phyloP scores from a whole-genome alignment of 2,888 invertebrate species.

The Helicoverpa assulta region DNA sequence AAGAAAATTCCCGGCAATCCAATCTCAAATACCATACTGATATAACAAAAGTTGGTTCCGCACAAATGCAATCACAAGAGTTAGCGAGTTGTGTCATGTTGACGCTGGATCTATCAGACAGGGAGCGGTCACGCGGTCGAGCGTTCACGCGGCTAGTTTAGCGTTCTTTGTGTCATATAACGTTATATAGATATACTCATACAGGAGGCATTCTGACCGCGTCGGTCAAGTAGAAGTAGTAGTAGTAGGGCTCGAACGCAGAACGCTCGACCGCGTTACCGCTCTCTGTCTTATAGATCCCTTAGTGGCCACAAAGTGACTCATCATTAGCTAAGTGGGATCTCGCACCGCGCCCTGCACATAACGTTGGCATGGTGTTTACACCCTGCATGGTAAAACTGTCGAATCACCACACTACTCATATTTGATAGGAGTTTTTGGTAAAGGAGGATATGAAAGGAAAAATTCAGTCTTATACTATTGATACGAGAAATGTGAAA shows the following conservation, averaged over 20 bases:
- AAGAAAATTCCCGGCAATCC: background rate
- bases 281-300: no score
- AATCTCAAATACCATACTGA: background rate
- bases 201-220: no score
- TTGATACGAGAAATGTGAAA: no score
- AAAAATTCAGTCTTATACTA: background rate
- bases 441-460: background rate
- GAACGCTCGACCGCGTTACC: no score
- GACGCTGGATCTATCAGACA: constrained; percentile 1
- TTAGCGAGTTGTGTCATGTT: constrained; percentile 4
- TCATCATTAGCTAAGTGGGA: constrained; percentile 73
- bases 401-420: constrained; percentile 48
- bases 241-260: no score
- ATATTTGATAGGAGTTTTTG: constrained; percentile 17
- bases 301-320: constrained; percentile 56
- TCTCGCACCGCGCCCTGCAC: constrained; percentile 64
- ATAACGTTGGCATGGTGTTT: constrained; percentile 43
- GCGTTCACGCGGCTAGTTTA: no score
- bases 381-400: constrained; percentile 50
- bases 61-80: background rate
- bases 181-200: no score
- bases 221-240: no score
- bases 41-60: background rate
- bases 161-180: no score
- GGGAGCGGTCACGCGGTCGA: no score